These are phyloP conservation scores for Cosmia trapezina DNA, from an alignment of 2,888 invertebrate species.

Conservation along the genomic window DNA sequence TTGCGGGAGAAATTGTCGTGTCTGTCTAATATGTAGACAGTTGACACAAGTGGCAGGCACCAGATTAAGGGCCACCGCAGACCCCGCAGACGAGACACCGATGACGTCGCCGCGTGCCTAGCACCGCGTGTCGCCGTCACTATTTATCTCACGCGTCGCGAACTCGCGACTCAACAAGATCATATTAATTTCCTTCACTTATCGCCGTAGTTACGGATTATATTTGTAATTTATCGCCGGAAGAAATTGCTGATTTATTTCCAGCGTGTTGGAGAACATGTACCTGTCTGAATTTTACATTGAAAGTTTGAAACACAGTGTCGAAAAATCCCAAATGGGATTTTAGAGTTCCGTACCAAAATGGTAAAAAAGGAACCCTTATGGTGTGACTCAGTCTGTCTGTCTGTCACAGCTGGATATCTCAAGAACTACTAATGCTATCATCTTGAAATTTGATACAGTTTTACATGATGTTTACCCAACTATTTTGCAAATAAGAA, in stretches of 20 bases:
- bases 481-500: no score
- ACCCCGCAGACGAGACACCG: slow-evolving; percentile 14
- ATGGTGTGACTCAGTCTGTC: no score
- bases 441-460: no score
- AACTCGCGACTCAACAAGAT: slow-evolving; percentile 15
- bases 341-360: no score
- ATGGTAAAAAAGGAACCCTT: no score
- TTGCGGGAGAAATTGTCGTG: slow-evolving; percentile 4
- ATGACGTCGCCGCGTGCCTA: neutral
- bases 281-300: neutral
- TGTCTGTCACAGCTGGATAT: no score
- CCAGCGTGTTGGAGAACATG: neutral
- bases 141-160: slow-evolving; percentile 35
- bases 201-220: slow-evolving; percentile 11
- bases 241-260: slow-evolving; percentile 8
- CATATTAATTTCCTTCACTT: slow-evolving; percentile 27
- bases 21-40: slow-evolving; percentile 24
- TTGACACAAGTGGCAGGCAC: slow-evolving; percentile 39
- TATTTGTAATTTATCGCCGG: slow-evolving; percentile 12
- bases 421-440: no score
- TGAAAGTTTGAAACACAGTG: neutral
- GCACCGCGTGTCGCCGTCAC: slow-evolving; percentile 6
- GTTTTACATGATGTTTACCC: no score
- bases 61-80: slow-evolving; percentile 36
- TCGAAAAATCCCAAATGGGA: neutral